Percentiles rank a stretch among this genome's conserved stretches.
Evolutionary conservation across 2,113 vertebrate species (phyloP).

Genomic region (Uria lomvia): DNA sequence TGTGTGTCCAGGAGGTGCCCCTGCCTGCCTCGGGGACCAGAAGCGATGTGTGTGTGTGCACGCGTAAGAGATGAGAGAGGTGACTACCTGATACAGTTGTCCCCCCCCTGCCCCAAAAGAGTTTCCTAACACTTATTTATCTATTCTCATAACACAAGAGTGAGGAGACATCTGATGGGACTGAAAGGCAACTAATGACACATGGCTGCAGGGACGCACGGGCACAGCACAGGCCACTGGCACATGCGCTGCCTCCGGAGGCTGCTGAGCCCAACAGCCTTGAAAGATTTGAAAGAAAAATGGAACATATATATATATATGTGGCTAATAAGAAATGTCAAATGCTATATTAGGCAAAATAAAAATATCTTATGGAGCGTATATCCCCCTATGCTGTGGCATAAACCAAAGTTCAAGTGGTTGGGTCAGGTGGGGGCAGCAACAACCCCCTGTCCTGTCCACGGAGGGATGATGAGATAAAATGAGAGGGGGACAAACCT

Average conservation of each 20-base stretch:
- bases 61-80: not conserved
- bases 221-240: not conserved
- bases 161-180: not conserved
- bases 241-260: not conserved
- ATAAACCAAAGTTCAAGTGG: not conserved
- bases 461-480: not conserved
- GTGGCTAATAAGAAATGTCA: not conserved
- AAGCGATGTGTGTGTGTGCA: not conserved
- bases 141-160: not conserved
- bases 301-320: not conserved
- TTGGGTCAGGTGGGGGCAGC: not conserved
- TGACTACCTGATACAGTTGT: not conserved
- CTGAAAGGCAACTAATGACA: not conserved
- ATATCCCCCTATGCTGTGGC: not conserved
- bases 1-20: not conserved
- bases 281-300: not conserved
- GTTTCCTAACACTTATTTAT: not conserved
- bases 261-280: not conserved
- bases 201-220: accelerated
- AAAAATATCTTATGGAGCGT: not conserved
- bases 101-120: not conserved
- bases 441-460: not conserved
- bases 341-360: not conserved
- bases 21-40: not conserved
- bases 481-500: not conserved